Base-by-base conservation (phyloP, 2,113 vertebrate species). In the Chloebia gouldiae region DNA sequence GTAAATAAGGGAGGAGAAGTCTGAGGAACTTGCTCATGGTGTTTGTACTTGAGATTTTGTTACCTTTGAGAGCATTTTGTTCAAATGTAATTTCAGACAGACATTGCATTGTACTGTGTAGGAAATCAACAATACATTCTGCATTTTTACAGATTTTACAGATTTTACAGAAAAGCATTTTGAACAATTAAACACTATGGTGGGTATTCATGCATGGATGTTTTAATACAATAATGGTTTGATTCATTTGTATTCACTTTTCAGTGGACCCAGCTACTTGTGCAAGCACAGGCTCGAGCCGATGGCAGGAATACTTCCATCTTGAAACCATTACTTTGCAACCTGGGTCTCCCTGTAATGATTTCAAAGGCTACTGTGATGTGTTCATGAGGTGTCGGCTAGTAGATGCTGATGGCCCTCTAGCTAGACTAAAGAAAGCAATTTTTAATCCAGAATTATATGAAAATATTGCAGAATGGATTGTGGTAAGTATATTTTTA, bases 311-410 rank as follows among this genome's bases (percentile, higher is more conserved):
- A 5, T 69, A 81, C 28, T 99, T 99, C 53, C 87, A 95, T 42
- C 98, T 85, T 35, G 98, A 95, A 68, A 97, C 98, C 33, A 98
- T 97, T 37, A 99, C 98, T 12, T 98, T 99, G 91, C 99, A 99
- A 94, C 99, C 99, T 4, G 99, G 99, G 68, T 99, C 99, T 20
- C 99, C 99, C 71, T 99, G 99, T 95, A 99, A 99, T 42, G 99
- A 99, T 88, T 99, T 99, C 91, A 99, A 98, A 97, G 99, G 99
- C 89, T 99, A 99, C 97, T 99, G 99, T 64, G 99, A 99, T 81
- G 99, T 99, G 49, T 99, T 99, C 66, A 99, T 98, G 98, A 98
- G 98, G 90, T 99, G 99, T 77, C 98, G 99, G 25, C 98, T 99
- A 44, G 99, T 99, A 88, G 99, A 99, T 88, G 99, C 99, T 7